phyloP scores from a whole-genome alignment of 2,797 vertebrate genomes.

The Natrix natrix region DNA sequence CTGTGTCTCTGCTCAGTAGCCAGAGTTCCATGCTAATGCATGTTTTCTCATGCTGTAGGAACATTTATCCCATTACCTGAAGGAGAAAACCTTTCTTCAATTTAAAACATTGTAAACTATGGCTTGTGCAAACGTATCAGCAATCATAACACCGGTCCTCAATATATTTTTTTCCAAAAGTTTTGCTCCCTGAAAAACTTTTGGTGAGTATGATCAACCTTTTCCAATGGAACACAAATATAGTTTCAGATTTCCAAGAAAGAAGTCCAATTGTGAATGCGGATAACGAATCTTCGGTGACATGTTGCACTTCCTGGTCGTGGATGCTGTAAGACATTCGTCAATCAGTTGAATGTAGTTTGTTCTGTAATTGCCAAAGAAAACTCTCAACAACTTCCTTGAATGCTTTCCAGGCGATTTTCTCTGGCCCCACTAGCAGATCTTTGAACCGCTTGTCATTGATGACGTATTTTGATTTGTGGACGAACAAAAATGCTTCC shows the following conservation, averaged over 20 bases:
- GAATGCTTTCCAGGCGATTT: too few relatives aligned
- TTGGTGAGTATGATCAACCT: not conserved
- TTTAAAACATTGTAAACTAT: conserved; percentile 6
- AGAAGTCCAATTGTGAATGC: too few relatives aligned
- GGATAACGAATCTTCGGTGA: too few relatives aligned
- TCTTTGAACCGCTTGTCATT: too few relatives aligned
- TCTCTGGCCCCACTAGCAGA: too few relatives aligned
- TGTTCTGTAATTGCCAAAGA: too few relatives aligned
- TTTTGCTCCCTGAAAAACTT: not conserved
- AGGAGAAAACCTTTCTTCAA: conserved; percentile 19
- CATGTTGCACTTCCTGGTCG: too few relatives aligned
- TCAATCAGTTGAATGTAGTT: too few relatives aligned
- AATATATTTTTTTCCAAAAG: not conserved
- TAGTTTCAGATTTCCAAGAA: too few relatives aligned
- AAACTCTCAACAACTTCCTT: too few relatives aligned
- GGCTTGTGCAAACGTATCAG: not conserved
- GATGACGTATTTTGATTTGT: not conserved
- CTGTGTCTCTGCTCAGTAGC: conserved; percentile 21
- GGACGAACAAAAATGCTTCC: not conserved
- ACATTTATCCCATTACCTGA: not conserved
- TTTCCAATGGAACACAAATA: not conserved
- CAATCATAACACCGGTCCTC: not conserved
- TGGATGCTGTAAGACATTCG: too few relatives aligned
- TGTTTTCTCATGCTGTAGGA: not conserved
- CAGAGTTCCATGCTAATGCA: conserved; percentile 37